A percentile compares a stretch with the other conserved stretches of the same genome.
Conservation (phyloP, 2,113 vertebrate genomes). For the Dipodomys stephensi region DNA sequence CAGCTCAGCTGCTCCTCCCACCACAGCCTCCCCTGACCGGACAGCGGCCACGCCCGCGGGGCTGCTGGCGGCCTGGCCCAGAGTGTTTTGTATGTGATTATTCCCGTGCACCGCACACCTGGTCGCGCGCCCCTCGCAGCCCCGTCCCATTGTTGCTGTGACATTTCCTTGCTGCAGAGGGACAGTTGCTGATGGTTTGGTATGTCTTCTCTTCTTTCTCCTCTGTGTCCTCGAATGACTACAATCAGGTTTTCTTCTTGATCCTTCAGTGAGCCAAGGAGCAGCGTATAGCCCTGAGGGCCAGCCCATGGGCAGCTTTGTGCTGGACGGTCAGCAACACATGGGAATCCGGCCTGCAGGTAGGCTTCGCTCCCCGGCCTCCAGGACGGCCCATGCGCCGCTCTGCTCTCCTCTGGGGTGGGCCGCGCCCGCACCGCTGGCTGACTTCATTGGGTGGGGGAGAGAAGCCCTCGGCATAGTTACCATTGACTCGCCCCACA, state of each 20-base stretch:
- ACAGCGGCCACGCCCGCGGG: too few species aligned
- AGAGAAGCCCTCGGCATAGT: background rate
- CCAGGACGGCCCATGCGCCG: background rate
- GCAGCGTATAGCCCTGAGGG: constrained; percentile 99
- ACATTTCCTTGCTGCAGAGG: constrained; percentile 94
- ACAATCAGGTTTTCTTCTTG: constrained; percentile 99
- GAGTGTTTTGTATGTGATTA: too few species aligned
- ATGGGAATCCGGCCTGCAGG: constrained; percentile 99
- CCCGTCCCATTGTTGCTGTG: constrained; percentile 83
- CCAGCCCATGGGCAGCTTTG: constrained; percentile 99
- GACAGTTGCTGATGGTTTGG: constrained; percentile 99
- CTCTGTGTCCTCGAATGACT: constrained; percentile 99
- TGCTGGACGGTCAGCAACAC: constrained; percentile 99
- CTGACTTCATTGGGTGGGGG: constrained; percentile 75
- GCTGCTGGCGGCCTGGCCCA: too few species aligned
- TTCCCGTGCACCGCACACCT: too few species aligned
- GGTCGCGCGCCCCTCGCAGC: too few species aligned
- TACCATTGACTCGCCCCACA: constrained; percentile 56
- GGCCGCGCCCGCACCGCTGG: too few species aligned
- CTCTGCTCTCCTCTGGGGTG: too few species aligned
- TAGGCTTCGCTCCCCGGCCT: constrained; percentile 83
- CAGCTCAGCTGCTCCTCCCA: too few species aligned
- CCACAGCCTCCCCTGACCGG: too few species aligned
- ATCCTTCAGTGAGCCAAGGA: constrained; percentile 99
- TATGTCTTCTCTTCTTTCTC: constrained; percentile 98